Evolutionary conservation across 2,797 vertebrate species (phyloP).

Genomic region (Enteromius paludinosus): DNA sequence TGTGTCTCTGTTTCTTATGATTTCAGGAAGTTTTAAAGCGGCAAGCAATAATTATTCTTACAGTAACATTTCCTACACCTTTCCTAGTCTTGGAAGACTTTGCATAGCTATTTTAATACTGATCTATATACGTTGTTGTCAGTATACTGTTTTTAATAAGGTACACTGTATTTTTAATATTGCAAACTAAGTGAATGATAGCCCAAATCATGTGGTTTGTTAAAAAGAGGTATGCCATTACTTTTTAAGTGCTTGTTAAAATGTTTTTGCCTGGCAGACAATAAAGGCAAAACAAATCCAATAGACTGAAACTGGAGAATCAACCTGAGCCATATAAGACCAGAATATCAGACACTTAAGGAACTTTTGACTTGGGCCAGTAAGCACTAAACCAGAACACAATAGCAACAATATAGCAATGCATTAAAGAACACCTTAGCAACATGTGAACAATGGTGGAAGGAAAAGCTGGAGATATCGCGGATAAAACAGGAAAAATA

Average conservation of each 20-base stretch:
- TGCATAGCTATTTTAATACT: background rate
- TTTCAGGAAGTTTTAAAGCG: conserved; percentile 63
- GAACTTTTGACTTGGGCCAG: background rate
- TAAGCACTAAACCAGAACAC: background rate
- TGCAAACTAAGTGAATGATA: conserved; percentile 8
- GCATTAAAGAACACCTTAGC: background rate
- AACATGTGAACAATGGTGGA: background rate
- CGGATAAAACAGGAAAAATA: background rate
- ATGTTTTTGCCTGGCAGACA: background rate
- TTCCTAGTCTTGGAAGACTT: background rate
- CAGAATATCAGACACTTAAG: background rate
- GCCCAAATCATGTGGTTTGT: background rate
- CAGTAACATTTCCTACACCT: conserved; percentile 1
- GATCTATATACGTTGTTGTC: background rate
- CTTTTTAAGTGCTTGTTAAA: background rate
- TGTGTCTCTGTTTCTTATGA: conserved; percentile 55
- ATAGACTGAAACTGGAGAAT: background rate
- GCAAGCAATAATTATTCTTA: conserved; percentile 35
- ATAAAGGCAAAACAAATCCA: conserved; percentile 6
- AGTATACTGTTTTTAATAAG: conserved; percentile 6
- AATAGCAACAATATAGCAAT: background rate
- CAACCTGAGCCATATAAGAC: background rate
- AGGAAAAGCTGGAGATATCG: background rate
- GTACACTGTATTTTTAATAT: background rate
- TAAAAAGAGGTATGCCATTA: conserved; percentile 5